Evolutionary conservation across 92 coral and sea anemone genomes (phyloP), one percentile per base, ranked within the genome.

Genomic region (Hydrozoanthus gracilis): DNA sequence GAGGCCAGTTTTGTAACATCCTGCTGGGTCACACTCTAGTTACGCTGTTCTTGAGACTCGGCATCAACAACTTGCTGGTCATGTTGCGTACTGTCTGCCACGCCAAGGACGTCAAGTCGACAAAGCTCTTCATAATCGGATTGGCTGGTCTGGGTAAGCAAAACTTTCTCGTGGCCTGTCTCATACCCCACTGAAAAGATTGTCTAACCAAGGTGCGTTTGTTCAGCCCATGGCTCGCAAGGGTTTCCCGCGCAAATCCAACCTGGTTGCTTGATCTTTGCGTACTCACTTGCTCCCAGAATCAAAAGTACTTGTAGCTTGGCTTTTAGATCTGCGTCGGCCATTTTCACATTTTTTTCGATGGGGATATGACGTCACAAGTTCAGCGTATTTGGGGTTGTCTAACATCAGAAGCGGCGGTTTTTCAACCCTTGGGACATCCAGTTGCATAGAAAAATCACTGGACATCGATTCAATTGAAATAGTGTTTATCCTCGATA

Each of bases 231-330:
- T 46, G 79, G 73, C 27, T 90, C 73, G 14, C 93, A 88, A 5
- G 84, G 12, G n/a, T 54, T 13, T 7, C 87, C 84, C 15, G 86
- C 68, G 11, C 75, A 52, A 17, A 90, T 88, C 17, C 69, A 72
- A 27, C 39, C 39, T 27, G 39, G 39, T 27, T 27, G 87, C 51
- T 90, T 87, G 15, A 90, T 58, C 60, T 50, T 51, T 7, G 79
- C 78, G 44, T 58, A 82, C 15, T 90, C 90, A 76, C 90, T 87
- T 6, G 90, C 93, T 52, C 90, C 93, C 72, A 87, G 75, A 16
- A 87, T 76, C 5, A 90, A 80, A 58, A 82, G 93, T 5, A 90
- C 90, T 64, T 87, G 87, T 7, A 79, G 87, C 58, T 39, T 4
- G 14, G 52, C 78, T 75, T 86, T 82, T 12, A 14, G 35, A 44